Conservation (phyloP, 2,797 vertebrate genomes). For the Brachyalestes nurse region DNA sequence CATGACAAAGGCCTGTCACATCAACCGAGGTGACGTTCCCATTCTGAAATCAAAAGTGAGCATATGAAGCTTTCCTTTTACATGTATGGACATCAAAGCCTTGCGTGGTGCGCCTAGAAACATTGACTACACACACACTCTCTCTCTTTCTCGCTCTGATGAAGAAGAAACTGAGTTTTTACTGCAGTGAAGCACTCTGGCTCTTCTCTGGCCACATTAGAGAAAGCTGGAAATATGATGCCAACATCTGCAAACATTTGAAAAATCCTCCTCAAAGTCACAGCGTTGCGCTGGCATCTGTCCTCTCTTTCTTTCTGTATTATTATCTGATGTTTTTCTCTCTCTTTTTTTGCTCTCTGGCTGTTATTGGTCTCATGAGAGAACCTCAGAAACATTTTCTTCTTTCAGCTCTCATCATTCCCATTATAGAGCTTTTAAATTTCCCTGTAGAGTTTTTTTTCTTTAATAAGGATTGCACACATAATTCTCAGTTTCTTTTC, state of each 20-base stretch:
- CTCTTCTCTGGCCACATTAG: constrained; percentile 76
- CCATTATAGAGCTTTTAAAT: constrained; percentile 35
- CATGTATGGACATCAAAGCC: constrained; percentile 76
- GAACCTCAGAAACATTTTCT: constrained; percentile 44
- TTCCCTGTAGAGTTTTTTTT: not conserved
- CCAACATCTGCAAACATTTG: constrained; percentile 85
- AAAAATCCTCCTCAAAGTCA: constrained; percentile 77
- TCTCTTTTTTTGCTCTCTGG: constrained; percentile 1
- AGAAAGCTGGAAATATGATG: constrained; percentile 75
- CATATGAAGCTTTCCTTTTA: constrained; percentile 74
- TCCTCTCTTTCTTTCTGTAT: constrained; percentile 37
- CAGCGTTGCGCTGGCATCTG: constrained; percentile 42
- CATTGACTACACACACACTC: constrained; percentile 62
- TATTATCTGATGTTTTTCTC: constrained; percentile 39
- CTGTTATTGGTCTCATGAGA: constrained; percentile 54
- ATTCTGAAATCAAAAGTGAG: constrained; percentile 73
- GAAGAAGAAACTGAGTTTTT: constrained; percentile 77
- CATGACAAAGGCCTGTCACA: constrained; percentile 78
- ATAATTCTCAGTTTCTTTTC: not conserved
- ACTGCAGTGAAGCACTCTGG: constrained; percentile 71
- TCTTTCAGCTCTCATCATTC: constrained; percentile 42
- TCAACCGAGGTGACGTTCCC: constrained; percentile 78
- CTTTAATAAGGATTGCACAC: not conserved
- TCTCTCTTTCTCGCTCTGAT: constrained; percentile 58
- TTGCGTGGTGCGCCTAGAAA: constrained; percentile 73